Base-by-base conservation (phyloP, 2,113 vertebrate species). In the human region DNA sequence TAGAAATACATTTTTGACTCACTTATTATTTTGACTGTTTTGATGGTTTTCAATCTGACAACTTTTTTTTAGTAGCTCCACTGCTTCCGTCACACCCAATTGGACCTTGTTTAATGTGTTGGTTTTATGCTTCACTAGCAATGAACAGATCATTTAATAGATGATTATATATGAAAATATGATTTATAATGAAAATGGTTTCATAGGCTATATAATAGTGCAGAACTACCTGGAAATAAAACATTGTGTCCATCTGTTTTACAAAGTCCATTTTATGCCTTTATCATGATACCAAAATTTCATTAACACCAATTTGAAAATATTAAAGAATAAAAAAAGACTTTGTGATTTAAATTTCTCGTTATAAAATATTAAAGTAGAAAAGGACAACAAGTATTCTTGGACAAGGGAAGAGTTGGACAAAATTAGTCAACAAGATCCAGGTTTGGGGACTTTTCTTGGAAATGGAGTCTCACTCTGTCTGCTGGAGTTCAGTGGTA, bases 241-340 rank as follows among this genome's bases (percentile, higher is more conserved):
- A 30, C 35, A n/a, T 23, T 73, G 12, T 88, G 2, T 76, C 9
- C 20, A 9, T 83, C 6, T 64, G 0, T 87, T 93, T 93, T 79
- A 68, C 10, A 8, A 22, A 66, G 23, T 80, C 20, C 13, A 78
- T 10, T 92, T 20, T 61, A 18, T 90, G 43, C 5, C 20, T 88
- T 95, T 59, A n/a, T 91, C 18, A 91, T 84, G 35, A 84, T 78
- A 72, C 59, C 17, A 59, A 83, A 55, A 75, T 93, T 87, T 95
- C 23, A 76, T 94, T 75, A 84, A 40, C 9, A 73, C 93, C 30
- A 66, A 79, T 48, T 80, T 95, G 22, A 13, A 70, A 87, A n/a
- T 64, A 35, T n/a, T 43, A 91, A 90, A 43, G 7, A 82, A 59
- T 85, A 48, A 50, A 11, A 82, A 79, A 76, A 86, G 12, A 68